A percentile compares a stretch with the other conserved stretches of the same genome.
phyloP scores from a whole-genome alignment of 2,888 invertebrate species.

The Microplitis manilae region DNA sequence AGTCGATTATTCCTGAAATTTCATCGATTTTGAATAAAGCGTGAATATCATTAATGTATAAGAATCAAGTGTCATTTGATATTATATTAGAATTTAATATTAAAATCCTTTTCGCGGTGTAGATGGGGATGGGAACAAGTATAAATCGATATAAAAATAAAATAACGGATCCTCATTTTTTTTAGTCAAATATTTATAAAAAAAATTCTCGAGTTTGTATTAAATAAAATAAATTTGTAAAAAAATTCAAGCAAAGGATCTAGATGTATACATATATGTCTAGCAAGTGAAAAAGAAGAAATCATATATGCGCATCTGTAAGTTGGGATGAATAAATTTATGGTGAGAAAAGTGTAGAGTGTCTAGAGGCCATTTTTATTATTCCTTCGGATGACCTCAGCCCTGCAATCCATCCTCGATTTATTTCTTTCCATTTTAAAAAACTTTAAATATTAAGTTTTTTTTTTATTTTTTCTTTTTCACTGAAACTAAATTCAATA shows the following conservation, averaged over 20 bases:
- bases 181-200: not conserved
- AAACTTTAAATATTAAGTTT: slow-evolving; percentile 9
- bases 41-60: slow-evolving; percentile 36
- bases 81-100: slow-evolving; percentile 1
- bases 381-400: slow-evolving; percentile 22
- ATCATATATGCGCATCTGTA: slow-evolving; percentile 55
- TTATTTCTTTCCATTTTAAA: not conserved
- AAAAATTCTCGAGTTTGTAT: not conserved
- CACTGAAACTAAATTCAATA: not conserved
- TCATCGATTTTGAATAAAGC: slow-evolving; percentile 37
- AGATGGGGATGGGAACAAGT: not conserved
- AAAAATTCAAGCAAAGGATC: slow-evolving; percentile 3
- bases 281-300: slow-evolving; percentile 30
- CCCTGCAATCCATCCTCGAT: not conserved
- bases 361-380: slow-evolving; percentile 21
- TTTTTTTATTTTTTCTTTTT: slow-evolving; percentile 21
- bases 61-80: slow-evolving; percentile 13
- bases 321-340: slow-evolving; percentile 46
- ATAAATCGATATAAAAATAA: not conserved
- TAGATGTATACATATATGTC: slow-evolving; percentile 3
- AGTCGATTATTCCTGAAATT: slow-evolving; percentile 36
- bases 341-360: slow-evolving; percentile 31
- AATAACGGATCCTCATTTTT: not conserved
- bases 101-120: not conserved
- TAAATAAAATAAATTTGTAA: not conserved